Evolutionary conservation across 2,797 vertebrate species (phyloP).

Genomic region (Choloepus didactylus): DNA sequence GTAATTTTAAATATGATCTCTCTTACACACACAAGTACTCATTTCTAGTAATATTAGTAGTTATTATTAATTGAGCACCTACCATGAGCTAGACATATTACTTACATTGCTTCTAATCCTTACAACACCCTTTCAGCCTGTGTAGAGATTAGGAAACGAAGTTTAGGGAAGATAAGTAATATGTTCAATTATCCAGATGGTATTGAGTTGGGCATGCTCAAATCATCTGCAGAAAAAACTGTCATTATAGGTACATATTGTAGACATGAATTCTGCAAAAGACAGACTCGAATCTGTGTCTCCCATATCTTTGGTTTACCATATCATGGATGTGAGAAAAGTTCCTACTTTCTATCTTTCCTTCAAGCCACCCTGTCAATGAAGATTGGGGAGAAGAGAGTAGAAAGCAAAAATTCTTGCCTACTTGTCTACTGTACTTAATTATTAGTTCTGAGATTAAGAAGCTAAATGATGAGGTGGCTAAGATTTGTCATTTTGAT

Average conservation of each 20-base stretch:
- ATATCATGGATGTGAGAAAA: background rate
- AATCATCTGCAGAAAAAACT: background rate
- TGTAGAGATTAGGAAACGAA: background rate
- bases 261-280: background rate
- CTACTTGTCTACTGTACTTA: background rate
- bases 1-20: constrained; percentile 3
- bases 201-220: background rate
- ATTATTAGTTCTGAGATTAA: background rate
- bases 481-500: background rate
- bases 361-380: background rate
- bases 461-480: background rate
- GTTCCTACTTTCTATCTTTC: background rate
- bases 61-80: background rate
- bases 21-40: background rate
- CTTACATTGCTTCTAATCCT: background rate
- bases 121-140: background rate
- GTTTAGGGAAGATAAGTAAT: background rate
- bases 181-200: background rate
- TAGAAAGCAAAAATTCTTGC: constrained; percentile 15
- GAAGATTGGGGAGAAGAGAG: background rate
- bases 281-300: background rate
- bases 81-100: background rate
- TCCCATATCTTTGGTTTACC: background rate
- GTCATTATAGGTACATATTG: background rate
- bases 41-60: constrained; percentile 6